A percentile compares a stretch with the other conserved stretches of the same genome.
These are phyloP conservation scores for Pentalonia nigronervosa DNA, from an alignment of 1,140 invertebrate species.

Conservation along the genomic window DNA sequence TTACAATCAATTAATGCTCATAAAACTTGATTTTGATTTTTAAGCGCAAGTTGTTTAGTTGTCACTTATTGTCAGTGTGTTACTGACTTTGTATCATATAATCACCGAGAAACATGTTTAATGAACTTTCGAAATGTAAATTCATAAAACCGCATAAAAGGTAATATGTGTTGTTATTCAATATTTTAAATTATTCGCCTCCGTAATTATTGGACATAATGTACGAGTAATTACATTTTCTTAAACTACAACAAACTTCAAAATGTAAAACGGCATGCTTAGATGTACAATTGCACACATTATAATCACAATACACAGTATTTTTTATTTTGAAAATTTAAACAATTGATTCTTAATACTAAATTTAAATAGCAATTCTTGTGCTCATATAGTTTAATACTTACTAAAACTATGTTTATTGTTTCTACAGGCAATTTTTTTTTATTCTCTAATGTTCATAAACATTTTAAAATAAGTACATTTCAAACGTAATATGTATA, in stretches of 20 bases:
- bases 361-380: background rate
- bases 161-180: background rate
- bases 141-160: background rate
- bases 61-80: background rate
- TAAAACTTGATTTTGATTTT: background rate
- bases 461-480: background rate
- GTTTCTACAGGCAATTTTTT: background rate
- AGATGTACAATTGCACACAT: background rate
- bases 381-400: background rate
- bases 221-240: background rate
- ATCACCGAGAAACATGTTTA: background rate
- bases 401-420: background rate
- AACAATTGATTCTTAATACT: background rate
- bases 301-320: background rate
- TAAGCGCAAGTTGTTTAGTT: background rate
- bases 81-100: background rate
- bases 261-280: background rate
- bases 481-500: background rate
- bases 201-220: background rate
- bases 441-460: background rate
- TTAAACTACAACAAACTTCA: background rate
- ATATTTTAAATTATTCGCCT: background rate
- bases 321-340: background rate
- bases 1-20: background rate
- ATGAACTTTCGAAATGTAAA: background rate